A percentile compares a stretch with the other conserved stretches of the same genome.
Conservation (phyloP, 2,888 invertebrate species). For the Drosophila pseudotakahashii region DNA sequence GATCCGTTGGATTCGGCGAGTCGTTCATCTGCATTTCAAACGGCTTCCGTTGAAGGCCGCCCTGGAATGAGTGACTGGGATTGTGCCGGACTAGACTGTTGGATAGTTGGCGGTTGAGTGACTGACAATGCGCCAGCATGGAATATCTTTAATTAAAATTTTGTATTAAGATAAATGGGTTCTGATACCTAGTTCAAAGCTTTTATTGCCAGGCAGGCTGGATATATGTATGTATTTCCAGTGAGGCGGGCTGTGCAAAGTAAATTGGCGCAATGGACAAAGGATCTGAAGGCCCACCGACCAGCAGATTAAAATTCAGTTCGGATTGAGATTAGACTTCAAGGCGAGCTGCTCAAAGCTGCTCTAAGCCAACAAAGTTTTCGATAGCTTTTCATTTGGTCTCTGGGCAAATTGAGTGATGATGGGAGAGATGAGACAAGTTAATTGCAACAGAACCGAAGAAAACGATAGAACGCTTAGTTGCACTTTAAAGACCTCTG, state of each 20-base stretch:
- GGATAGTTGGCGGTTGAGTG: slow-evolving; percentile 24
- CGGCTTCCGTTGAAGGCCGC: slow-evolving; percentile 33
- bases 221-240: background rate
- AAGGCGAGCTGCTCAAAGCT: slow-evolving; percentile 45
- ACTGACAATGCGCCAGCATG: slow-evolving; percentile 72
- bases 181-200: slow-evolving; percentile 74
- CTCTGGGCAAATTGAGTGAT: slow-evolving; percentile 44
- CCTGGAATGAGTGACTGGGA: slow-evolving; percentile 28
- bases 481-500: background rate
- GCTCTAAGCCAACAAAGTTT: slow-evolving; percentile 61
- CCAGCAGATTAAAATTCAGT: slow-evolving; percentile 67
- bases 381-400: slow-evolving; percentile 60
- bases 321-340: slow-evolving; percentile 44
- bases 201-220: slow-evolving; percentile 50
- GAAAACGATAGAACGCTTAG: slow-evolving; percentile 6
- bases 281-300: slow-evolving; percentile 38
- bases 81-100: no score
- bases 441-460: slow-evolving; percentile 27
- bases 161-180: slow-evolving; percentile 77
- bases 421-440: slow-evolving; percentile 16
- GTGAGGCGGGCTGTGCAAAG: slow-evolving; percentile 51
- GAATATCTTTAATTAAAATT: slow-evolving; percentile 75
- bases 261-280: slow-evolving; percentile 69
- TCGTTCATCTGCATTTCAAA: slow-evolving; percentile 66
- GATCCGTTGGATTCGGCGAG: slow-evolving; percentile 34